phyloP scores from a whole-genome alignment of 2,113 vertebrate genomes.

The Clarias batrachus region DNA sequence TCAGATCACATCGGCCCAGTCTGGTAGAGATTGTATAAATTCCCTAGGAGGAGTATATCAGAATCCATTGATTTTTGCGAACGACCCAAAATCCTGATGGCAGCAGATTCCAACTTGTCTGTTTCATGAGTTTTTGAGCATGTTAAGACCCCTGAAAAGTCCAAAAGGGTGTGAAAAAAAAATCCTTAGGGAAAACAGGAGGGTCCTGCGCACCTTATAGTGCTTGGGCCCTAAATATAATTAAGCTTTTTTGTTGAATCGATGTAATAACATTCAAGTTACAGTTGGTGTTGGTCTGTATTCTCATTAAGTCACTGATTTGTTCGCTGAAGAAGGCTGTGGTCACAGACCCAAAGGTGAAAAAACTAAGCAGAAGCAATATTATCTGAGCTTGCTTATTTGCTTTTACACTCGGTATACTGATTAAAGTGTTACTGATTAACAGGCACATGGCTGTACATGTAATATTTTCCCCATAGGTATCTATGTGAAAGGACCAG shows the following conservation, averaged over 20 bases:
- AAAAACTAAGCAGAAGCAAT: neutral
- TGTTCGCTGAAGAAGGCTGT: neutral
- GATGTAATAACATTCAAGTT: neutral
- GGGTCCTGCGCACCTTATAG: too few species aligned
- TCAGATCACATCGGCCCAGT: too few species aligned
- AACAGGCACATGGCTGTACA: neutral
- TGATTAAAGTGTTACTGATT: neutral
- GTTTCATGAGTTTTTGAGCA: too few species aligned
- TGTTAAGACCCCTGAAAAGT: too few species aligned
- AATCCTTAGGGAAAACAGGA: too few species aligned
- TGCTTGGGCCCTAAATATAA: too few species aligned
- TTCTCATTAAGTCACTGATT: neutral
- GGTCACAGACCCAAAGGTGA: neutral
- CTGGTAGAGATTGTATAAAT: too few species aligned
- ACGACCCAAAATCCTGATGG: too few species aligned
- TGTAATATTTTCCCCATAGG: neutral
- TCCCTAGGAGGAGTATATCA: too few species aligned
- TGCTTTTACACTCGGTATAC: neutral
- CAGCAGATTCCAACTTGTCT: too few species aligned
- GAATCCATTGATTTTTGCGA: too few species aligned
- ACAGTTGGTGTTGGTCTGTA: neutral
- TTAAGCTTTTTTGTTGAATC: neutral
- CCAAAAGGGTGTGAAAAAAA: too few species aligned
- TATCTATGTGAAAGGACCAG: neutral
- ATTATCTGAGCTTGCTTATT: neutral